These are phyloP conservation scores for Nansenia antarctica DNA, from an alignment of 2,113 vertebrate genomes.

Conservation along the genomic window DNA sequence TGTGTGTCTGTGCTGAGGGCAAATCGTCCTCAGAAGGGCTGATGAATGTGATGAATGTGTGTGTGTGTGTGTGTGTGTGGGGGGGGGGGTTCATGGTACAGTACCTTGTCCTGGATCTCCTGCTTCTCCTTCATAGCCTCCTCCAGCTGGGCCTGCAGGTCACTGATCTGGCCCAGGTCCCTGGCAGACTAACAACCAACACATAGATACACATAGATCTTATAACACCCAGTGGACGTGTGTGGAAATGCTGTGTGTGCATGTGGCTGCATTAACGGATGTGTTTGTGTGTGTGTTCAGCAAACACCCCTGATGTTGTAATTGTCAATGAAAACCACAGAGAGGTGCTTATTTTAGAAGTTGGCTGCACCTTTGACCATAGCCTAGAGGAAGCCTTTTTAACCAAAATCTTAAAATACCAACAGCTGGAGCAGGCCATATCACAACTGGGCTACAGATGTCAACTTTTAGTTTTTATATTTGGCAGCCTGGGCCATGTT, in stretches of 20 bases:
- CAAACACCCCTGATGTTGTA: too few species aligned
- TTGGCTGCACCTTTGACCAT: too few species aligned
- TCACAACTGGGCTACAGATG: too few species aligned
- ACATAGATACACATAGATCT: constrained; percentile 8
- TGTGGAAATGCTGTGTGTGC: not conserved
- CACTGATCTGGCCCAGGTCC: constrained; percentile 94
- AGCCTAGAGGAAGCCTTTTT: too few species aligned
- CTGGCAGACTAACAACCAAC: constrained; percentile 83
- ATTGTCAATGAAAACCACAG: too few species aligned
- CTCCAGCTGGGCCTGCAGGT: constrained; percentile 93
- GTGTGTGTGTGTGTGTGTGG: not conserved
- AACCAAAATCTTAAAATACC: too few species aligned
- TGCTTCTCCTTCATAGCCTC: constrained; percentile 94
- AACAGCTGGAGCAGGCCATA: too few species aligned
- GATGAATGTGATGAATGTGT: constrained; percentile 14
- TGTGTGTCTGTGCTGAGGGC: not conserved
- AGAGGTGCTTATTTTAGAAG: too few species aligned
- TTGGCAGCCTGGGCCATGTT: too few species aligned
- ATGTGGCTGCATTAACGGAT: not conserved
- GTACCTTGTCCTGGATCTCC: constrained; percentile 96
- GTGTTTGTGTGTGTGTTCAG: not conserved
- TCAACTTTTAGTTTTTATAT: too few species aligned
- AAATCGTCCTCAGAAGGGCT: not conserved
- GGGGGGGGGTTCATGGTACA: constrained; percentile 22
- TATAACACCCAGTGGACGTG: not conserved